phyloP scores from a whole-genome alignment of 2,888 invertebrate genomes.

The Trisateles emortualis region DNA sequence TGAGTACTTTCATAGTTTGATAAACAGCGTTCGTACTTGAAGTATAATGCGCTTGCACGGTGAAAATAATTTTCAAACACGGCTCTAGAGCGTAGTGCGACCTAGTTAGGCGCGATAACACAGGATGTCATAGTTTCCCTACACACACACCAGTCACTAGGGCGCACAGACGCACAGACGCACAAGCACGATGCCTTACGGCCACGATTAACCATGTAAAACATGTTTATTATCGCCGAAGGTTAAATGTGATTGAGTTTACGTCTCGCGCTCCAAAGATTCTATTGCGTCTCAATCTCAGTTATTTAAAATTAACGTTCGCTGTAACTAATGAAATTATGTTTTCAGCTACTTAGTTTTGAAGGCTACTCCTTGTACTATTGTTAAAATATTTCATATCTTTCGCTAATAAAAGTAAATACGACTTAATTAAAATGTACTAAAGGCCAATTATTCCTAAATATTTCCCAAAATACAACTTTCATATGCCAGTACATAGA shows the following conservation, averaged over 20 bases:
- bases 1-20: slow-evolving; percentile 58
- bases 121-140: slow-evolving; percentile 82
- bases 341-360: slow-evolving; percentile 17
- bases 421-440: too few species aligned
- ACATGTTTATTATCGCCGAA: slow-evolving; percentile 30
- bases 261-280: slow-evolving; percentile 17
- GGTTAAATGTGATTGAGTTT: slow-evolving; percentile 26
- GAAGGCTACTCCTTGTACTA: slow-evolving; percentile 16
- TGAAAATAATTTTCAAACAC: slow-evolving; percentile 83
- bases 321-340: slow-evolving; percentile 31
- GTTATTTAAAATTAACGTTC: slow-evolving; percentile 27
- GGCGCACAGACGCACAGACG: slow-evolving; percentile 13
- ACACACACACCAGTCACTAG: slow-evolving; percentile 37
- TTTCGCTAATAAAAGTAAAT: slow-evolving; percentile 15
- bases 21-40: slow-evolving; percentile 57
- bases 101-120: slow-evolving; percentile 81
- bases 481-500: slow-evolving; percentile 30
- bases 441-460: too few species aligned
- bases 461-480: too few species aligned
- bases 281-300: slow-evolving; percentile 35
- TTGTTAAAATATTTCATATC: slow-evolving; percentile 2
- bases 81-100: slow-evolving; percentile 65
- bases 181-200: slow-evolving; percentile 4
- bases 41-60: slow-evolving; percentile 56
- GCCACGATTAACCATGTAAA: slow-evolving; percentile 28